Evolutionary conservation across 2,113 vertebrate genomes (phyloP).

Genomic region (Colaptes auratus): DNA sequence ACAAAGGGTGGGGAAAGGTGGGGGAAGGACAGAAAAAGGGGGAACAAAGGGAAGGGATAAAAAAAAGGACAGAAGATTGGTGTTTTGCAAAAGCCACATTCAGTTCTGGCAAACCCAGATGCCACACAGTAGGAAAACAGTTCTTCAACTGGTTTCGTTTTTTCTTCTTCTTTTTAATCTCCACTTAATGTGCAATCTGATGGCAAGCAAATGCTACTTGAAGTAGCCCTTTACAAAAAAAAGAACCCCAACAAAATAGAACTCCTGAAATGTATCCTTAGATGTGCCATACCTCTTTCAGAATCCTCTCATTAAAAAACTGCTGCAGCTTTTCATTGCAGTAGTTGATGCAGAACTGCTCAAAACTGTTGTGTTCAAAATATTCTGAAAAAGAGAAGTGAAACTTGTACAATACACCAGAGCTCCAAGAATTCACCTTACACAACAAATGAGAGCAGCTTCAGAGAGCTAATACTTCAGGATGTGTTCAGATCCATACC

Average conservation of each 20-base stretch:
- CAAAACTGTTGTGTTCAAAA: slow-evolving; percentile 99
- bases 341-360: slow-evolving; percentile 99
- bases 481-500: neutral
- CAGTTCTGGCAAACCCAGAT: neutral
- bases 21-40: too few relatives aligned
- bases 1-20: too few relatives aligned
- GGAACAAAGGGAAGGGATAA: too few relatives aligned
- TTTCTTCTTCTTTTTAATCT: neutral
- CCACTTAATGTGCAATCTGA: neutral
- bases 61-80: neutral
- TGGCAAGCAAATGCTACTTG: neutral
- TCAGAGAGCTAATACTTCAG: neutral
- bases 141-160: neutral
- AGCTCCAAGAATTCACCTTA: neutral
- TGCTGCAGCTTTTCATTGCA: slow-evolving; percentile 99
- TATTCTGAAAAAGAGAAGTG: slow-evolving; percentile 86
- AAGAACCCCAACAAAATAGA: neutral
- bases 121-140: neutral
- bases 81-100: neutral
- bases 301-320: slow-evolving; percentile 98
- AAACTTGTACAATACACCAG: neutral
- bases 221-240: neutral
- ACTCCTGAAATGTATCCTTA: neutral
- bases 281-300: slow-evolving; percentile 89
- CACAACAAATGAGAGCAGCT: neutral